Evolutionary conservation across 2,888 invertebrate species (phyloP), one percentile per base, ranked within the genome.

Genomic region (Aphodius granarius): DNA sequence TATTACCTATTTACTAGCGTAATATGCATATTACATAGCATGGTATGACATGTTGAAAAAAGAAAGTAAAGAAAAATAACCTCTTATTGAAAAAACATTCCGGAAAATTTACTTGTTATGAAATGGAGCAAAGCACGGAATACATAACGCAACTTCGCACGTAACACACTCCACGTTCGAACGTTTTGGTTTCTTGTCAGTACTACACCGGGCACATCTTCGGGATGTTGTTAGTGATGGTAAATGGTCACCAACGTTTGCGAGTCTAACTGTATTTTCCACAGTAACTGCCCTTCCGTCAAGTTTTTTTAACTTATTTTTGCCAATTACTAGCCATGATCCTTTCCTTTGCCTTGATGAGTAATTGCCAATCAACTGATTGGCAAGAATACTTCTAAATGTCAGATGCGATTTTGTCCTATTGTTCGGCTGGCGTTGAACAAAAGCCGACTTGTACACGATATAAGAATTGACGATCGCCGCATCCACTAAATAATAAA

Each of bases 401-500:
- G n/a, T 64, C n/a, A 73, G 64, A 73, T 73, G 73, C 15, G 43
- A 62, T 43, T 62, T 72, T 17, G 72, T 15, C 18, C 0, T 72
- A 62, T 62, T 62, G 43, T 17, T 62, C 43, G 43, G 18, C 63
- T 17, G 17, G 2, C 62, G 20, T 3, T 13, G 9, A n/a, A 18
- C 6, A 5, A 71, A 68, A 15, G 18, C 43, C 65, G 65, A 15
- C 43, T 73, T 23, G 22, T 76, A 74, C 16, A 77, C 66, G 63
- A 77, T 74, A 70, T 75, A 83, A 68, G 20, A 68, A 71, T 83
- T 84, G 5, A 83, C 82, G 70, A 83, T 79, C 21, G 78, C 73
- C 43, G 80, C 79, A 76, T 83, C 82, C 15, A 83, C 16, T 66
- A 82, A 80, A 78, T 82, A 81, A 77, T 82, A 83, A 72, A 83